A percentile compares a stretch with the other conserved stretches of the same genome.
Evolutionary conservation across 2,797 vertebrate genomes (phyloP).

Genomic region (Aselliscus stoliczkanus): DNA sequence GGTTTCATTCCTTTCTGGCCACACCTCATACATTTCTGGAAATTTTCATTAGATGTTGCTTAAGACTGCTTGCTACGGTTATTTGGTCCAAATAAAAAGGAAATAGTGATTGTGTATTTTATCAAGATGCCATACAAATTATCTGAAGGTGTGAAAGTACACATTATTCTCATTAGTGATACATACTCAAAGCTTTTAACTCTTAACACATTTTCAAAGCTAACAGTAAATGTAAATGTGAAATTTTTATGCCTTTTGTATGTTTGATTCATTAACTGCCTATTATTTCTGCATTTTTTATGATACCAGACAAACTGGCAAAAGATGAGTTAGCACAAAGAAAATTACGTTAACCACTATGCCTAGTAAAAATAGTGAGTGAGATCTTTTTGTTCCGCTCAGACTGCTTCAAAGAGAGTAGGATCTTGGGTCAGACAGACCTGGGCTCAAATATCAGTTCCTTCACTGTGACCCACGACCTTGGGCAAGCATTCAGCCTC

Average conservation of each 20-base stretch:
- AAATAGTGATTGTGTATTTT: not conserved
- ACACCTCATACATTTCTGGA: not conserved
- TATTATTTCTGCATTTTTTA: not conserved
- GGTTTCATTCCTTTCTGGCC: not conserved
- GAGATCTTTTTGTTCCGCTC: not conserved
- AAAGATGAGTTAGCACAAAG: not conserved
- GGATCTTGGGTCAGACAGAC: too few species aligned
- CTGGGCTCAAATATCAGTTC: fast-evolving
- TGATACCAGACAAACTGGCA: not conserved
- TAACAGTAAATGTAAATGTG: not conserved
- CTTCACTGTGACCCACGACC: not conserved
- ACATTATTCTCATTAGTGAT: not conserved
- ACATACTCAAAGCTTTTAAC: not conserved
- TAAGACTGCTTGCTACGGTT: not conserved
- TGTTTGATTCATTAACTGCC: not conserved
- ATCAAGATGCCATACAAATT: not conserved
- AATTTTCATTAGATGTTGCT: not conserved
- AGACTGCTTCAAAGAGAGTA: not conserved
- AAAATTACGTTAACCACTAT: not conserved
- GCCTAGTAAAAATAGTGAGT: not conserved
- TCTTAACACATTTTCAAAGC: not conserved
- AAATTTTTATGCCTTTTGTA: not conserved
- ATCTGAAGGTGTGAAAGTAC: not conserved
- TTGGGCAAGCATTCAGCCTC: too few species aligned
- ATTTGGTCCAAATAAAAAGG: not conserved